These are phyloP conservation scores for Telmatherina bonti DNA, from an alignment of 2,797 vertebrate genomes.

Conservation along the genomic window DNA sequence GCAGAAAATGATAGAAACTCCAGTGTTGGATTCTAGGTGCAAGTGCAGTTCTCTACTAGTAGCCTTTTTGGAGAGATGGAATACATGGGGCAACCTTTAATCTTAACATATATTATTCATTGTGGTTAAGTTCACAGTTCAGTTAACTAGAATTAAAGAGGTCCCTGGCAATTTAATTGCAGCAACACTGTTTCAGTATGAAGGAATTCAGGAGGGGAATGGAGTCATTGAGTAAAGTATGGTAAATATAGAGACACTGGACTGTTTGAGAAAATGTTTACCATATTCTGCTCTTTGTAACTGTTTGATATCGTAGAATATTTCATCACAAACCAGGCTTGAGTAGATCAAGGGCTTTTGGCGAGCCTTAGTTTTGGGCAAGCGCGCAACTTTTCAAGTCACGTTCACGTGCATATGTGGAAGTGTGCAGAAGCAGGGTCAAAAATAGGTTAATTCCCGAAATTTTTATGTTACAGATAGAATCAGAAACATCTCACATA, in stretches of 20 bases:
- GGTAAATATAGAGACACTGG: not conserved
- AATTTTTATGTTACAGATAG: no score
- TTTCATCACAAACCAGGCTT: not conserved
- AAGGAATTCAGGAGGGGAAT: not conserved
- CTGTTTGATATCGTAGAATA: not conserved
- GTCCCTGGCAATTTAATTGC: no score
- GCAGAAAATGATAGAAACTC: no score
- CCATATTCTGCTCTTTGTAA: not conserved
- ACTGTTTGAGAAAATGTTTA: not conserved
- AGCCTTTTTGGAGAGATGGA: not conserved
- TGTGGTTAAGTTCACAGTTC: not conserved
- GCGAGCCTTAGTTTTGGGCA: no score
- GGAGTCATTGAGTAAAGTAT: not conserved
- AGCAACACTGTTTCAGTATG: no score
- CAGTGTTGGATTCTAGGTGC: not conserved
- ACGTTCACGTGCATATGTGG: no score
- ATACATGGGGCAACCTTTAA: not conserved
- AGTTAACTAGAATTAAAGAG: not conserved
- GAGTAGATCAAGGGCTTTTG: no score
- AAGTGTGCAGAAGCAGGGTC: no score
- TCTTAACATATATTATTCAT: not conserved
- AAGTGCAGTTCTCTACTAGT: not conserved
- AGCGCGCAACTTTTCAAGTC: no score
- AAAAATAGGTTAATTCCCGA: no score
- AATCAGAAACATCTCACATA: no score